Percentiles rank a stretch among this genome's conserved stretches.
Conservation (phyloP, 2,888 invertebrate genomes). For the Papilio protenor region DNA sequence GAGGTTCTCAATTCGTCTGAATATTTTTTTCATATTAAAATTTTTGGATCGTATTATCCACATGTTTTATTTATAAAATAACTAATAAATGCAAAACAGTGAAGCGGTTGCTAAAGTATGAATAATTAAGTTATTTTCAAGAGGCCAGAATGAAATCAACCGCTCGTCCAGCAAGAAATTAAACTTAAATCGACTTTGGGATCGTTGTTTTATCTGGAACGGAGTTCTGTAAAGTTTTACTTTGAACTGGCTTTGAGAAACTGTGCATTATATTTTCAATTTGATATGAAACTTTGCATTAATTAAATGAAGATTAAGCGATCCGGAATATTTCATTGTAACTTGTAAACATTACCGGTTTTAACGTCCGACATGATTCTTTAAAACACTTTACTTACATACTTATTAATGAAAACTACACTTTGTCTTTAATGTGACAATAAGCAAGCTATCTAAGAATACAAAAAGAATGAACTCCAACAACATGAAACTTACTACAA, state of each 20-base stretch:
- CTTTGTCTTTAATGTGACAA: neutral
- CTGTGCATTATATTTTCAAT: slow-evolving; percentile 62
- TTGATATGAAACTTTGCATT: slow-evolving; percentile 64
- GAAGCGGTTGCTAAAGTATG: slow-evolving; percentile 6
- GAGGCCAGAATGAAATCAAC: slow-evolving; percentile 67
- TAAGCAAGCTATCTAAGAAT: neutral
- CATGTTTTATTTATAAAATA: neutral
- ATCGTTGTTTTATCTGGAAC: slow-evolving; percentile 75
- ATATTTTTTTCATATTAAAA: too few species aligned
- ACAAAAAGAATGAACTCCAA: neutral
- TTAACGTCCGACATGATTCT: neutral
- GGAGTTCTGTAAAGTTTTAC: slow-evolving; percentile 67
- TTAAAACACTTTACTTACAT: neutral
- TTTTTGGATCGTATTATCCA: neutral
- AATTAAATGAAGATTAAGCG: slow-evolving; percentile 61
- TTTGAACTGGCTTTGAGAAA: slow-evolving; percentile 73
- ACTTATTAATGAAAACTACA: neutral
- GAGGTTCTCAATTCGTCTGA: too few species aligned
- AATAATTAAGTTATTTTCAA: slow-evolving; percentile 50
- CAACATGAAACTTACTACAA: neutral
- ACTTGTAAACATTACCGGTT: slow-evolving; percentile 5
- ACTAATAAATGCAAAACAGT: slow-evolving; percentile 7
- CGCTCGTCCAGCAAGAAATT: slow-evolving; percentile 62
- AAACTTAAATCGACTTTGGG: slow-evolving; percentile 80
- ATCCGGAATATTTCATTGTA: slow-evolving; percentile 11